Base-by-base conservation (phyloP, 2,888 invertebrate species). In the Pelosia muscerda region DNA sequence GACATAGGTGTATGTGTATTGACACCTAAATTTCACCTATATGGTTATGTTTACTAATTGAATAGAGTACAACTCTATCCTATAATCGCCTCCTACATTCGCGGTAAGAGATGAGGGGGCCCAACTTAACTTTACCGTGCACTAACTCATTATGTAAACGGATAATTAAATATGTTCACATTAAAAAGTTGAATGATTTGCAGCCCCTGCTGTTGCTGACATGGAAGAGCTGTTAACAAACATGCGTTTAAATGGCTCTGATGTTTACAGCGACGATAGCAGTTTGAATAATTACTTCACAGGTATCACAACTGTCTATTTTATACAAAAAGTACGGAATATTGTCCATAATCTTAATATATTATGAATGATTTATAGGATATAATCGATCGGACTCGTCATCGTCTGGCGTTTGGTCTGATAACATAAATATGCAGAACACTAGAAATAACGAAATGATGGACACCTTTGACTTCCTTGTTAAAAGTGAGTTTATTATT, bases 141-240 rank as follows among this genome's bases (percentile, higher is more conserved):
- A n/a, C n/a, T n/a, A n/a, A n/a, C n/a, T n/a, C n/a, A n/a, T n/a
- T n/a, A n/a, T n/a, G 19, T 19, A 9, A n/a, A 49, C 31, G 31
- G 31, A 10, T n/a, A n/a, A n/a, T n/a, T n/a, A n/a, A n/a, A n/a
- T n/a, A 1, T 55, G 10, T 25, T 55, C 6, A 25, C 25, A 13
- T 38, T 69, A 2, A 49, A n/a, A 42, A 49, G 49, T 49, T 49
- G 9, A 42, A 42, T 49, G n/a, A 0, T 22, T 23, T 60, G 28
- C 61, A 92, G 93, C 92, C 8, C 90, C 93, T 2, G 68, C 86
- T 2, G 73, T 86, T n/a, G 71, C 86, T 0, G 91, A 90, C 4
- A 81, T 92, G 66, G 94, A 95, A 1, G 95, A 95, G 5, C 86
- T 94, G 28, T 85, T 95, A 85, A 89, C 94, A 81, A 95, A 95